Percentiles rank a stretch among this genome's conserved stretches.
Conservation (phyloP, 2,113 vertebrate species). For the Lichenostomus cassidix region DNA sequence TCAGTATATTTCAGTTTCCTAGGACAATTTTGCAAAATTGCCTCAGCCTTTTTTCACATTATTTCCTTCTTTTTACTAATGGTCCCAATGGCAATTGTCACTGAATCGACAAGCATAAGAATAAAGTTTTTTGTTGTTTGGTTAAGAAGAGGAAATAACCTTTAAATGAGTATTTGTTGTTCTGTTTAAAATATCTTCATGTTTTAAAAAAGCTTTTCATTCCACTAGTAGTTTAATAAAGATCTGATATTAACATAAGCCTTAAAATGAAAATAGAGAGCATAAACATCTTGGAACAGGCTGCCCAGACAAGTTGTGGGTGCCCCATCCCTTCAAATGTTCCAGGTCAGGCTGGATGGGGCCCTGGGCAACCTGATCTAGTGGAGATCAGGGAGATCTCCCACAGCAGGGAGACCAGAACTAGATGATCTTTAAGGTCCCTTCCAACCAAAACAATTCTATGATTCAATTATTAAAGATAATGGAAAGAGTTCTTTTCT, state of each 20-base stretch:
- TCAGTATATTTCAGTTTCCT: not conserved
- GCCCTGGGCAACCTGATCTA: not conserved
- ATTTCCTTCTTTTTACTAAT: slow-evolving; percentile 11
- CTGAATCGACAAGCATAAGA: not conserved
- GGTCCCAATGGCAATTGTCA: not conserved
- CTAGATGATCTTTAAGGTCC: not conserved
- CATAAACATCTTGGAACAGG: not conserved
- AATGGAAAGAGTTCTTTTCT: not conserved
- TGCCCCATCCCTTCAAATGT: not conserved
- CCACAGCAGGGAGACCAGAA: not conserved
- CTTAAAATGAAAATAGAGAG: not conserved
- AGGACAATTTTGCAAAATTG: not conserved
- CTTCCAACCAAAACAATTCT: not conserved
- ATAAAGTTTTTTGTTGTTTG: not conserved
- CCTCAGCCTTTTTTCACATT: not conserved
- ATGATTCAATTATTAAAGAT: not conserved
- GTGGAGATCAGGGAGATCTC: too few relatives aligned
- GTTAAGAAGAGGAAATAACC: not conserved
- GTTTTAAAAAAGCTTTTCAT: not conserved
- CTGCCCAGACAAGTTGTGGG: too few relatives aligned
- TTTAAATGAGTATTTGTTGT: not conserved
- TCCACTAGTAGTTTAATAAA: slow-evolving; percentile 1
- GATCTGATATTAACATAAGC: not conserved
- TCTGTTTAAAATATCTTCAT: not conserved
- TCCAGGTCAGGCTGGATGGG: not conserved